phyloP scores from a whole-genome alignment of 2,888 invertebrate genomes.

The Cheilosia scutellata region DNA sequence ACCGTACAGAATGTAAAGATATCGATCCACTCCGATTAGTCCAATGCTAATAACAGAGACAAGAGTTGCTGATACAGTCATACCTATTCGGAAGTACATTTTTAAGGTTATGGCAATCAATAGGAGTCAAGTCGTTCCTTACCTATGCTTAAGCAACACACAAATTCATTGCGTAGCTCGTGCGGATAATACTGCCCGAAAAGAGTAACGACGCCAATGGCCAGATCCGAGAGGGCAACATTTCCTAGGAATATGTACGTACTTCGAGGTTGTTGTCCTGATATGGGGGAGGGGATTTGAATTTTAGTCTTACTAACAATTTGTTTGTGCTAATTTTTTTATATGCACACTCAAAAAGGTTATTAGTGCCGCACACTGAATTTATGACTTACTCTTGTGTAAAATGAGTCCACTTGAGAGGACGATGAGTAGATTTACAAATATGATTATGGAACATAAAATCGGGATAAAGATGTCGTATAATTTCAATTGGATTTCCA shows the following conservation, averaged over 20 bases:
- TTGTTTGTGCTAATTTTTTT: not conserved
- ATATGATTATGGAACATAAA: conserved; percentile 86
- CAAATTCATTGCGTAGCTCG: conserved; percentile 81
- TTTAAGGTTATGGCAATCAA: not conserved
- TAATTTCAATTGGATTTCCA: conserved; percentile 83
- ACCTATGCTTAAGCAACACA: conserved; percentile 84
- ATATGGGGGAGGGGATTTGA: not conserved
- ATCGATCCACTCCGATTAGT: conserved; percentile 87
- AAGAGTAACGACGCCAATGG: conserved; percentile 87
- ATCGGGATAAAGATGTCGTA: conserved; percentile 86
- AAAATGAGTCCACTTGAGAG: conserved; percentile 88
- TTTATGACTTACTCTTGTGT: conserved; percentile 85
- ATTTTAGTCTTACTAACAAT: not conserved
- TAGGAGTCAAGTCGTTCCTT: not conserved
- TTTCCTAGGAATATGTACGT: conserved; percentile 88
- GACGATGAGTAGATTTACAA: conserved; percentile 87
- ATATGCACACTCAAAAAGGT: too few species aligned
- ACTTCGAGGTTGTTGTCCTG: conserved; percentile 87
- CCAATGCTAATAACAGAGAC: conserved; percentile 88
- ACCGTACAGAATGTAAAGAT: conserved; percentile 88
- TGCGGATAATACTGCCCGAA: conserved; percentile 85
- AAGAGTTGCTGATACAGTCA: conserved; percentile 87
- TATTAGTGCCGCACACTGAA: too few species aligned
- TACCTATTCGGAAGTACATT: conserved; percentile 82
- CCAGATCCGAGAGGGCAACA: conserved; percentile 87